These are phyloP conservation scores for Drosophila parthenogenetica DNA, from an alignment of 2,888 invertebrate genomes.

Conservation along the genomic window DNA sequence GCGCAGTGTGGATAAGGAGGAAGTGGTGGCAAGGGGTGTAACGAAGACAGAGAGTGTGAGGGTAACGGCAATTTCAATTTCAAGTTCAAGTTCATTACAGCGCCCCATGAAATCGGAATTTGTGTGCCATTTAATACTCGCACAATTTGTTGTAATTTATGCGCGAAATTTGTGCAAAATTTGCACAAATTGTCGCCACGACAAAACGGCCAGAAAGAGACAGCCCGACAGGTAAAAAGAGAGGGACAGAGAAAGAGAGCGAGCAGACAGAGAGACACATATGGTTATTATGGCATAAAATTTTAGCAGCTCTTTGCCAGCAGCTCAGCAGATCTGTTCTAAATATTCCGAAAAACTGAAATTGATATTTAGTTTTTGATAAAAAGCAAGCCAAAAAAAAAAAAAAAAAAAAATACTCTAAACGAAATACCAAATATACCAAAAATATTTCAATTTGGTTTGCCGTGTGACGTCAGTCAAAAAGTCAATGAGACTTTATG, in stretches of 20 bases:
- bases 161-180: conserved; percentile 57
- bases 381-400: no score
- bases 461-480: no score
- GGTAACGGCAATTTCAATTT: conserved; percentile 6
- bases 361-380: background rate
- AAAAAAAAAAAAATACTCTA: background rate
- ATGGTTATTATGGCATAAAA: background rate
- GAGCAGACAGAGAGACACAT: background rate
- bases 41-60: no score
- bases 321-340: background rate
- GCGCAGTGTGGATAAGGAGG: background rate
- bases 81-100: conserved; percentile 76
- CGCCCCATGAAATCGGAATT: conserved; percentile 50
- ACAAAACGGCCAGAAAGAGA: conserved; percentile 9
- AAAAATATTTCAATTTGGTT: background rate
- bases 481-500: no score
- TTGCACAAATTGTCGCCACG: conserved; percentile 44
- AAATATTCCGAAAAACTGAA: background rate
- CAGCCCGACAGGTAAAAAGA: background rate
- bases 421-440: background rate
- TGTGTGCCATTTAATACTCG: conserved; percentile 29
- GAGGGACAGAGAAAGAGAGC: background rate
- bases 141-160: conserved; percentile 74
- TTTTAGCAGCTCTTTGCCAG: background rate
- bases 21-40: no score